Evolutionary conservation across 2,113 vertebrate genomes (phyloP).

Genomic region (Mus spicilegus): DNA sequence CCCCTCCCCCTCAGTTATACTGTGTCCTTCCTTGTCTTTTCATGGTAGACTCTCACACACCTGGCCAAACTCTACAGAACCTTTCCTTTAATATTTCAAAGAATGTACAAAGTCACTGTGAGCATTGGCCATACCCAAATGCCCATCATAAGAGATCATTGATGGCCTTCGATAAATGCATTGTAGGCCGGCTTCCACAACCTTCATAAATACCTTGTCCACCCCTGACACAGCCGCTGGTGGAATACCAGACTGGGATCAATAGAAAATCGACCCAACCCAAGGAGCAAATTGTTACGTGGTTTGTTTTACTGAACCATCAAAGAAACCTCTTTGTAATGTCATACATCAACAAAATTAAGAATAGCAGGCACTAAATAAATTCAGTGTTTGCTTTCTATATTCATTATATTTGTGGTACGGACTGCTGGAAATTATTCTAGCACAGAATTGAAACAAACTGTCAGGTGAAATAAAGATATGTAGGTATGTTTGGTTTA

Average conservation of each 20-base stretch:
- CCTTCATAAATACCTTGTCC: constrained; percentile 43
- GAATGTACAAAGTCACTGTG: constrained; percentile 55
- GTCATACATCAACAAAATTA: constrained; percentile 56
- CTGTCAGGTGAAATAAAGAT: background rate
- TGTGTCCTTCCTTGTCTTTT: constrained; percentile 60
- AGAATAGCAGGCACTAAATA: background rate
- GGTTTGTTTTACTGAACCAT: constrained; percentile 68
- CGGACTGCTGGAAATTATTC: background rate
- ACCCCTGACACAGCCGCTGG: background rate
- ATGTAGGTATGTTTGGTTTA: background rate
- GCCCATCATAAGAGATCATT: constrained; percentile 61
- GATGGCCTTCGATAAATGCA: constrained; percentile 48
- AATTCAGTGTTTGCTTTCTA: constrained; percentile 39
- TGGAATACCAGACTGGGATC: constrained; percentile 41
- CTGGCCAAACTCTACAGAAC: constrained; percentile 56
- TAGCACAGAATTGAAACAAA: background rate
- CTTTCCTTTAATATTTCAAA: constrained; percentile 65
- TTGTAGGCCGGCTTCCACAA: constrained; percentile 39
- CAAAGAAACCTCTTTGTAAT: constrained; percentile 69
- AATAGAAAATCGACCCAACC: constrained; percentile 48
- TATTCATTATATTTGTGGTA: background rate
- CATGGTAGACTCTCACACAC: constrained; percentile 69
- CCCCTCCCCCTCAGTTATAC: background rate
- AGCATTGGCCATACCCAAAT: constrained; percentile 45
- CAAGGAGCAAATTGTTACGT: constrained; percentile 60